A percentile compares a stretch with the other conserved stretches of the same genome.
Conservation (phyloP, 2,888 invertebrate genomes). For the Thereva nobilitata region DNA sequence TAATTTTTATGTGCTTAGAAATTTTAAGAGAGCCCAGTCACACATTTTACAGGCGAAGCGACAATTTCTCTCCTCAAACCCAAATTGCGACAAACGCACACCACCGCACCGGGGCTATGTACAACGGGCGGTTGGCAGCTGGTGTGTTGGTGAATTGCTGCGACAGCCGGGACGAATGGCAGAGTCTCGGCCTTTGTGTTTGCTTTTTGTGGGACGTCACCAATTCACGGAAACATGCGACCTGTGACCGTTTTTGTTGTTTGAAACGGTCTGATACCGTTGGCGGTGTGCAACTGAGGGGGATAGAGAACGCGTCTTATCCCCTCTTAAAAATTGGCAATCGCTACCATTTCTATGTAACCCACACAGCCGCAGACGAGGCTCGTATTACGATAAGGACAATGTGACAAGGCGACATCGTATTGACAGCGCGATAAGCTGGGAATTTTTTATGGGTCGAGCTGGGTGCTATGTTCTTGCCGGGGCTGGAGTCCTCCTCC, state of each 20-base stretch:
- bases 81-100: slow-evolving; percentile 7
- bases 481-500: slow-evolving; percentile 28
- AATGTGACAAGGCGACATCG: slow-evolving; percentile 36
- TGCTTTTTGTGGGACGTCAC: slow-evolving; percentile 43
- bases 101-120: background rate
- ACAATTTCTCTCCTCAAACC: slow-evolving; percentile 34
- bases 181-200: slow-evolving; percentile 37
- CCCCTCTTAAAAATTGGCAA: slow-evolving; percentile 20
- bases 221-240: slow-evolving; percentile 39
- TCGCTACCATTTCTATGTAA: slow-evolving; percentile 13
- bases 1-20: slow-evolving; percentile 29
- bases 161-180: slow-evolving; percentile 36
- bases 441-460: slow-evolving; percentile 31
- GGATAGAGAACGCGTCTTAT: slow-evolving; percentile 27
- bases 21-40: slow-evolving; percentile 33
- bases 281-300: slow-evolving; percentile 1
- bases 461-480: slow-evolving; percentile 31
- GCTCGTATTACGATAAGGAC: slow-evolving; percentile 28
- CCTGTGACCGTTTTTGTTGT: slow-evolving; percentile 37
- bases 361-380: slow-evolving; percentile 20
- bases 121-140: background rate
- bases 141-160: slow-evolving; percentile 11
- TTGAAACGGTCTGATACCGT: slow-evolving; percentile 27
- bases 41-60: slow-evolving; percentile 18
- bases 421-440: slow-evolving; percentile 35